phyloP scores from a whole-genome alignment of 2,888 invertebrate genomes.

The Cryptocheilus praepositus region DNA sequence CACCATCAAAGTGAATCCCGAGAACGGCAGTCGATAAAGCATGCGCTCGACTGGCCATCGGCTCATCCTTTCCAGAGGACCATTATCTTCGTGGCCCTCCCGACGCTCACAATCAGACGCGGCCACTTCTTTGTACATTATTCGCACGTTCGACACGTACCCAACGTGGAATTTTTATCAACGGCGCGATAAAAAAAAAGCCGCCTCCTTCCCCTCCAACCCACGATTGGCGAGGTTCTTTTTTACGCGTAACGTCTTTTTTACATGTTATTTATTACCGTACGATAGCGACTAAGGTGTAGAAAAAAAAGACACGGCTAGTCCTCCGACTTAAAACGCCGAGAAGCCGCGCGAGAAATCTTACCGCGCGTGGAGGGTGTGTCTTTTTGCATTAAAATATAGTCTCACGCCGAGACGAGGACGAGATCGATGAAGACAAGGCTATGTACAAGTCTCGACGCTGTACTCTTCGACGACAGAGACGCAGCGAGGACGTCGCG shows the following conservation, averaged over 20 bases:
- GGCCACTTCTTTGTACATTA: constrained; percentile 56
- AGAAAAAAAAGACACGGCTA: constrained; percentile 4
- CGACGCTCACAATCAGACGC: constrained; percentile 18
- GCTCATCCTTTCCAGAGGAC: constrained; percentile 9
- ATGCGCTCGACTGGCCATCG: background rate
- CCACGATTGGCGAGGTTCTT: constrained; percentile 48
- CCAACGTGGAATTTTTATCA: background rate
- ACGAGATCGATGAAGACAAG: too few relatives aligned
- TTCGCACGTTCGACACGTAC: constrained; percentile 41
- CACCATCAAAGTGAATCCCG: constrained; percentile 72
- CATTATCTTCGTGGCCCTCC: background rate
- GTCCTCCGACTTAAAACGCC: too few relatives aligned
- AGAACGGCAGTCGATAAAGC: constrained; percentile 67
- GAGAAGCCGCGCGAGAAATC: too few relatives aligned
- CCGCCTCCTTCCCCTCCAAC: constrained; percentile 11
- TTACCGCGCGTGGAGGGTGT: constrained; percentile 20
- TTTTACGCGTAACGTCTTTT: constrained; percentile 49
- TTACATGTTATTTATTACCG: constrained; percentile 59
- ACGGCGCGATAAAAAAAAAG: constrained; percentile 15
- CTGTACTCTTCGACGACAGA: too few relatives aligned
- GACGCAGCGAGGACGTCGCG: too few relatives aligned
- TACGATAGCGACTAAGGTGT: constrained; percentile 44
- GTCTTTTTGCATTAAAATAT: too few relatives aligned
- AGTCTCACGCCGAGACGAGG: too few relatives aligned
- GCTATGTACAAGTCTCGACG: too few relatives aligned